Evolutionary conservation across 2,113 vertebrate species (phyloP), one percentile per base, ranked within the genome.

Genomic region (Sakesphorus luctuosus): DNA sequence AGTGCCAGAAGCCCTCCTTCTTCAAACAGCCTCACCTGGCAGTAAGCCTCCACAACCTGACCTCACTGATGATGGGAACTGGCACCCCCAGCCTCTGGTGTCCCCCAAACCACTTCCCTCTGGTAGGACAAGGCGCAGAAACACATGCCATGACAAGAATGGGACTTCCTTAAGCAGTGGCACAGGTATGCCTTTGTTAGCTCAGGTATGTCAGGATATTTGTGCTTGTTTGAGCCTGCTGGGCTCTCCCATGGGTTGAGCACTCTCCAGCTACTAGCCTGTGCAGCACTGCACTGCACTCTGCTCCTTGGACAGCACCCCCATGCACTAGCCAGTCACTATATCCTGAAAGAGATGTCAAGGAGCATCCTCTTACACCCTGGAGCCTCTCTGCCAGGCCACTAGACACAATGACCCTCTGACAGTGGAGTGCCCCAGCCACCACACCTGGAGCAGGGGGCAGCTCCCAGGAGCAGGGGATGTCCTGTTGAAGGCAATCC

Each of bases 191-290:
- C 74, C 40, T 69, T 44, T 1, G 2, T 79, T 56, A 69, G 59
- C 69, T 84, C 58, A 59, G 52, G 38, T 93, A 80, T 69, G 53
- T 17, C 26, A 33, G 18, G 52, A n/a, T 63, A 18, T 65, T 80
- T 59, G 63, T 76, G 53, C 77, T 87, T 80, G 88, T 93, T 87
- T 77, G 77, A 87, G 77, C 93, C 84, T 80, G 58, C 88, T 91
- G 73, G 53, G 63, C 77, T 92, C 59, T 68, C 35, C 59, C 63
- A 24, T 73, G 38, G 19, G 17, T 52, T 87, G 77, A 93, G 29
- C 63, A 23, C 35, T 61, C 85, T 68, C 53, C 84, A 77, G 68
- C 49, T 76, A 40, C 59, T 84, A 80, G 63, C 63, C 67, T 50
- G 47, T 67, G 84, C 72, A 89, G 63, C 77, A 20, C 47, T 69